A percentile compares a stretch with the other conserved stretches of the same genome.
Evolutionary conservation across 2,888 invertebrate genomes (phyloP).

Genomic region (Heliconius ethilla): DNA sequence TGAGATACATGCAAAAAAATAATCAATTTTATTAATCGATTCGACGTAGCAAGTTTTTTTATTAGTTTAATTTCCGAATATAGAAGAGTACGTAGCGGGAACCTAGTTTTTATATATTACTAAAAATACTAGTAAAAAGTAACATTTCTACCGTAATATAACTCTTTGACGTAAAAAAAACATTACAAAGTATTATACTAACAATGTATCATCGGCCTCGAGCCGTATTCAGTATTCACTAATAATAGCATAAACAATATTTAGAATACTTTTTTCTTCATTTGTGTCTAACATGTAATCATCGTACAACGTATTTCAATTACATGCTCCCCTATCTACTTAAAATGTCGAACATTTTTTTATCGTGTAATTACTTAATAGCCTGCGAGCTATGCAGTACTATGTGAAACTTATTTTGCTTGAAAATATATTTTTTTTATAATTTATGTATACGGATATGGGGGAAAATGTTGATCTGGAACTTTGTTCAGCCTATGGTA

Average conservation of each 20-base stretch:
- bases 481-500: no score
- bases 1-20: not conserved
- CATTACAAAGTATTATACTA: conserved; percentile 11
- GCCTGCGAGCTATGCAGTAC: not conserved
- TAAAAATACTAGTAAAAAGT: not conserved
- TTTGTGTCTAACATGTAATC: conserved; percentile 9
- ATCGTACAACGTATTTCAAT: conserved; percentile 1
- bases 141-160: not conserved
- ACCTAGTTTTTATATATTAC: no score
- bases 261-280: conserved; percentile 12
- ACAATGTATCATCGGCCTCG: conserved; percentile 17
- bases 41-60: not conserved
- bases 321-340: conserved; percentile 4
- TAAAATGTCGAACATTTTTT: conserved; percentile 12
- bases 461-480: not conserved
- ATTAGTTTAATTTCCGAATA: no score
- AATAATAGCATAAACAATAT: conserved; percentile 1
- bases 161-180: conserved; percentile 6
- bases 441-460: not conserved
- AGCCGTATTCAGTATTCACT: not conserved
- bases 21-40: conserved; percentile 1
- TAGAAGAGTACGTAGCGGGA: no score
- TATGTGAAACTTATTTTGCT: not conserved
- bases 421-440: not conserved
- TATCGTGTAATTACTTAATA: conserved; percentile 15